phyloP scores from a whole-genome alignment of 2,113 vertebrate genomes.

The Xenus cinereus region DNA sequence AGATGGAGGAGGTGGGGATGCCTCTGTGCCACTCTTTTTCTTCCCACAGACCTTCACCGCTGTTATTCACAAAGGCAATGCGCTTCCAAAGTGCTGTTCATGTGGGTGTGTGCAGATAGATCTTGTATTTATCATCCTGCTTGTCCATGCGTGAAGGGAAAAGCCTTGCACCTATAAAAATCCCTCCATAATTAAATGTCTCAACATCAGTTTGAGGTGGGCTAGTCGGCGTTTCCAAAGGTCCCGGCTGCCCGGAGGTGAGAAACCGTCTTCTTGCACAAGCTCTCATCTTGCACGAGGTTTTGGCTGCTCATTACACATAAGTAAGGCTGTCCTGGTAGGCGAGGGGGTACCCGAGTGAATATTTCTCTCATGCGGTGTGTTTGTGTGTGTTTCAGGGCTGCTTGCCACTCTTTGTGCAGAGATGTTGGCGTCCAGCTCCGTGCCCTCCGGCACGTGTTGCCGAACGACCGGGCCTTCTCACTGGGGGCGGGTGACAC shows the following conservation, averaged over 20 bases:
- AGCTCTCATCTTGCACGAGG: not conserved
- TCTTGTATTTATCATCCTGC: not conserved
- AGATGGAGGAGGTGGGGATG: not conserved
- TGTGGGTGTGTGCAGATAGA: fast-evolving
- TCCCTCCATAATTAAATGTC: too few relatives aligned
- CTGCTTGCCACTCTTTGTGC: not conserved
- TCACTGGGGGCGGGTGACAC: conserved; percentile 26
- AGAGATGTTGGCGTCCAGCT: not conserved
- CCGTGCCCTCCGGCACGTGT: not conserved
- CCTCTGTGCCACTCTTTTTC: not conserved
- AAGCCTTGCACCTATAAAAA: not conserved
- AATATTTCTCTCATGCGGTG: not conserved
- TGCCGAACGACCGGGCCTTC: conserved; percentile 43
- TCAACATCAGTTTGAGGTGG: not conserved
- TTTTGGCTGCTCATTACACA: fast-evolving
- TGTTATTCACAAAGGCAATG: not conserved
- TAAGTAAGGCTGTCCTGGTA: not conserved
- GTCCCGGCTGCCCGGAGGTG: not conserved
- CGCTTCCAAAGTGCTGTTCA: not conserved
- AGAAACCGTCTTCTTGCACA: not conserved
- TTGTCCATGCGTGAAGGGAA: not conserved
- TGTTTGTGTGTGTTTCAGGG: conserved; percentile 7
- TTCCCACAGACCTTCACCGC: not conserved
- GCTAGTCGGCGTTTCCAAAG: not conserved
- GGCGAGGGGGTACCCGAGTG: not conserved